Percentiles rank a stretch among this genome's conserved stretches.
Conservation (phyloP, 2,888 invertebrate species). For the Orthonychiurus folsomi region DNA sequence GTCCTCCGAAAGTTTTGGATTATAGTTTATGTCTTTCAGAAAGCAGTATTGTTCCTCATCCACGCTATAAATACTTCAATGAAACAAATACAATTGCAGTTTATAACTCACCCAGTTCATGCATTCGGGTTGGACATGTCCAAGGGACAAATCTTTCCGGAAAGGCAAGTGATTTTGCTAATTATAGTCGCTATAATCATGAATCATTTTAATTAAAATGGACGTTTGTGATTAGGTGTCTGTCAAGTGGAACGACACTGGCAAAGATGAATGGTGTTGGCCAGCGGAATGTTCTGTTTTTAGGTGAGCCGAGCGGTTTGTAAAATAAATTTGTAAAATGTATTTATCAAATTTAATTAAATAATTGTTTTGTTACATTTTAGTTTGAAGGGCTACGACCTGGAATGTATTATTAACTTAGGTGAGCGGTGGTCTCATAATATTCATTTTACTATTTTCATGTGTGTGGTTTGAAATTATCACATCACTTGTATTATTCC, state of each 20-base stretch:
- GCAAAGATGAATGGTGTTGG: conserved; percentile 14
- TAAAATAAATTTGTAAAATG: too few species aligned
- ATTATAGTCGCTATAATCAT: not conserved
- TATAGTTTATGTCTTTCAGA: not conserved
- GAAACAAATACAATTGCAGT: conserved; percentile 9
- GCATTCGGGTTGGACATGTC: conserved; percentile 9
- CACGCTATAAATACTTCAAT: conserved; percentile 11
- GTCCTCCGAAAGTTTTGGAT: conserved; percentile 1
- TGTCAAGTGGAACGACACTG: conserved; percentile 3
- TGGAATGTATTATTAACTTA: conserved; percentile 9
- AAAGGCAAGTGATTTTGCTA: conserved; percentile 2
- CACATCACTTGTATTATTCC: too few species aligned
- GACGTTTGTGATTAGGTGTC: conserved; percentile 5
- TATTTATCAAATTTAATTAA: too few species aligned
- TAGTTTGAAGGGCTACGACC: conserved; percentile 7
- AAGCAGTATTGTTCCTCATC: conserved; percentile 8
- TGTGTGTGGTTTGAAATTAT: too few species aligned
- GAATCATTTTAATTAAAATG: not conserved
- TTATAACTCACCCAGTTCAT: not conserved
- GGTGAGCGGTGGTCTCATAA: too few species aligned
- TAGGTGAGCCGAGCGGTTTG: too few species aligned
- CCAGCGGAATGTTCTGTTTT: conserved; percentile 12
- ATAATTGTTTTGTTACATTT: too few species aligned
- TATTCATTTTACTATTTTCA: too few species aligned
- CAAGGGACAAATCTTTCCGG: conserved; percentile 7